A percentile compares a stretch with the other conserved stretches of the same genome.
Conservation (phyloP, 2,797 vertebrate species). For the Xenops minutus region DNA sequence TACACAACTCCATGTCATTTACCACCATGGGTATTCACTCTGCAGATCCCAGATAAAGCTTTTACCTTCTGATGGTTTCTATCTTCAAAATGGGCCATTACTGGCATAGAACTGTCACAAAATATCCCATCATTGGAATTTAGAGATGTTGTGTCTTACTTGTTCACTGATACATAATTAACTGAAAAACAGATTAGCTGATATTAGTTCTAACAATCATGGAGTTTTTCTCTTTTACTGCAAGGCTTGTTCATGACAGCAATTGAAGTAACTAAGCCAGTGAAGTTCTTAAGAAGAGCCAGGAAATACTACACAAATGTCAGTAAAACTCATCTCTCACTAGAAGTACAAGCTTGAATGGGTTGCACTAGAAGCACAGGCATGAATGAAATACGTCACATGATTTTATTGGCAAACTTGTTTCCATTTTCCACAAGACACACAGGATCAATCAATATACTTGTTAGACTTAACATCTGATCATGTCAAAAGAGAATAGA, state of each 20-base stretch:
- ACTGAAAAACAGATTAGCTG: neutral
- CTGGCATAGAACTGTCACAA: neutral
- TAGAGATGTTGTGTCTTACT: neutral
- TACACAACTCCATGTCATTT: neutral
- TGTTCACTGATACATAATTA: neutral
- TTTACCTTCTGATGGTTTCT: neutral
- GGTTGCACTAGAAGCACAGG: neutral
- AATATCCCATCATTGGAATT: neutral
- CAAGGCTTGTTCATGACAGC: neutral
- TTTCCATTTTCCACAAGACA: neutral
- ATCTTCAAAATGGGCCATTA: neutral
- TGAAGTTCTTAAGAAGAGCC: neutral
- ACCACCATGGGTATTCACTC: neutral
- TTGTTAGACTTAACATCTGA: neutral
- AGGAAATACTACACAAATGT: neutral
- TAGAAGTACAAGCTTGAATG: neutral
- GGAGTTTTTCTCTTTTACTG: neutral
- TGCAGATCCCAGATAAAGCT: neutral
- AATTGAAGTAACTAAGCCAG: neutral
- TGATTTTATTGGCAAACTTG: neutral
- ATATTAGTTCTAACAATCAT: neutral
- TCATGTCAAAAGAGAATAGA: neutral
- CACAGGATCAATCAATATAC: neutral
- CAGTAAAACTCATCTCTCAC: neutral
- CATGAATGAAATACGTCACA: neutral